Evolutionary conservation across 2,888 invertebrate genomes (phyloP), one percentile per base, ranked within the genome.

Genomic region (Galeopsomyia nigrocyanea): DNA sequence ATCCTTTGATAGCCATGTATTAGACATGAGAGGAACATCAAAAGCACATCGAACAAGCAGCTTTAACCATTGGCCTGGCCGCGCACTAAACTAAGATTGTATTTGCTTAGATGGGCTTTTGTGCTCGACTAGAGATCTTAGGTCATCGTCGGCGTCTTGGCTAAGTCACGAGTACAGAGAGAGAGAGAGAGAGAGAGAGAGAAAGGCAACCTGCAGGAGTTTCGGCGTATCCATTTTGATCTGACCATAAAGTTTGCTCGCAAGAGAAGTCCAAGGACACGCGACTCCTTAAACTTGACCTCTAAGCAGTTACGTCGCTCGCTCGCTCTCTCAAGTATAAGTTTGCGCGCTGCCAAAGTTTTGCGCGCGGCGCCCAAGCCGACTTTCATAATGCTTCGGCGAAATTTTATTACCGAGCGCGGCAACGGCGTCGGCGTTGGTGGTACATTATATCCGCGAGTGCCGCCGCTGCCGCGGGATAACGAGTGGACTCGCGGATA

Each of bases 271-370:
- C 79, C 79, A 81, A 83, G 82, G 80, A 81, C 78, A 78, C 55
- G 65, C 78, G 74, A 77, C 82, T 82, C 82, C 82, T 83, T 83
- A 82, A 84, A 82, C 81, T 82, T 82, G 83, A 83, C 83, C 82
- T 78, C 79, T 68, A 74, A 71, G 60, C 70, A 56, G 68, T 63
- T 64, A 64, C 68, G 57, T 65, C 57, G 22, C 55, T 16, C 53
- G 16, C 57, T 56, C 50, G 55, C 21, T n/a, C 58, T 39, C 39
- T 39, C 7, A 65, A 68, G 71, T 68, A 39, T 39, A 74, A 74
- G 71, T 74, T 70, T 71, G 67, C 53, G 31, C 60, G 61, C 65
- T 69, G 21, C 66, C 69, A 69, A 69, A 75, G 58, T 75, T 78
- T 77, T 70, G 39, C 74, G 39, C 74, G 39, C 26, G 13, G 39